phyloP scores from a whole-genome alignment of 1,140 invertebrate species.

The Sarcophaga bullata region DNA sequence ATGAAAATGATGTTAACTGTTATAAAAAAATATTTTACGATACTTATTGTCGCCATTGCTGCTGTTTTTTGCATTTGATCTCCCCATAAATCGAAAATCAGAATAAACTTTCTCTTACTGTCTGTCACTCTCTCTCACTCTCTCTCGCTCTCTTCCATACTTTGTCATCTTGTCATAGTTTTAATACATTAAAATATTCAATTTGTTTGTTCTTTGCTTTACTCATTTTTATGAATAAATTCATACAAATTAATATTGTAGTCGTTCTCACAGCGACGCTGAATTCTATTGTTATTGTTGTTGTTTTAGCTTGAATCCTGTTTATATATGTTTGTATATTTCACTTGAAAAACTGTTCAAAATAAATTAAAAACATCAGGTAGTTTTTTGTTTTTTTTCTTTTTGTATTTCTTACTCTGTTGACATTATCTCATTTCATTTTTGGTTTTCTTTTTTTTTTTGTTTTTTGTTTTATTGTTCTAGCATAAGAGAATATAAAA shows the following conservation, averaged over 20 bases:
- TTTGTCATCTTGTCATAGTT: no score
- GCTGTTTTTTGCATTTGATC: no score
- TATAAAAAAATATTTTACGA: no score
- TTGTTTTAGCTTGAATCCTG: not conserved
- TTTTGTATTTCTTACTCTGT: no score
- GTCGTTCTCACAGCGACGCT: not conserved
- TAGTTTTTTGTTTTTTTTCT: not conserved
- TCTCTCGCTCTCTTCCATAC: no score
- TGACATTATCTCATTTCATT: not conserved
- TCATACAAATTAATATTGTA: not conserved
- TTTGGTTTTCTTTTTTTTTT: not conserved
- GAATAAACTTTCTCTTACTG: no score
- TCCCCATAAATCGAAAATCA: no score
- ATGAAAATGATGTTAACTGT: no score
- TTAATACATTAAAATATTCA: conserved; percentile 6
- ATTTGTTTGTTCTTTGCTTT: not conserved
- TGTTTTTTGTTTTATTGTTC: no score
- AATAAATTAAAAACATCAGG: not conserved
- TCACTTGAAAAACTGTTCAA: not conserved
- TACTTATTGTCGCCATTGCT: no score
- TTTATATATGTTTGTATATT: not conserved
- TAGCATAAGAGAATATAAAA: no score
- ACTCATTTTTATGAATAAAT: not conserved
- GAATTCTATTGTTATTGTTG: not conserved
- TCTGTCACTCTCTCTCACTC: no score